Base-by-base conservation (phyloP, 92 coral and sea anemone species). In the Chrysogorgia sp. region DNA sequence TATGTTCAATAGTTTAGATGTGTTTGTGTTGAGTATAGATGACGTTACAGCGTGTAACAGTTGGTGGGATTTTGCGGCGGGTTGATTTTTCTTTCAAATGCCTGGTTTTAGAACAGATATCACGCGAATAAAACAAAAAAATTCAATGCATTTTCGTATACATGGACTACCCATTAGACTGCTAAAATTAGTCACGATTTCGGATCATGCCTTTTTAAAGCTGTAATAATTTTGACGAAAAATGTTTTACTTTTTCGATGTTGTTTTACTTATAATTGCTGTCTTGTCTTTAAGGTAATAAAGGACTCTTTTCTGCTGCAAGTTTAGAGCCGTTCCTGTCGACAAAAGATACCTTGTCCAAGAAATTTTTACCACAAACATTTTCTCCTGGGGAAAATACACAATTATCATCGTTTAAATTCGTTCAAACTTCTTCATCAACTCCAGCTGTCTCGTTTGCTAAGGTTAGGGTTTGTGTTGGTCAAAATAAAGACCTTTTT, bases 291-390 rank as follows among this genome's bases (percentile, higher is more conserved):
- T 3, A 45, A 69, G 76, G 61, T 45, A 30, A 20, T 8, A 28
- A 48, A 45, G 41, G 24, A 15, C 55, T 69, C 40, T 76, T 82
- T 50, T 71, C 58, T 60, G 84, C 89, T 28, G 85, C 92, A 7
- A 81, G 72, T 35, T 40, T 49, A 12, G 52, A 29, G 15, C 33
- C 80, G 25, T 37, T 35, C 33, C 50, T 68, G 10, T 57, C 58
- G 35, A 13, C 40, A 10, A 41, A 31, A 13, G 58, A 55, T n/a
- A n/a, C 24, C n/a, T 0, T 58, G 6, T 40, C 45, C 17, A 23
- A 40, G 13, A 67, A 21, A 24, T 34, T 34, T 13, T 2, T 21
- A 31, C 33, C 55, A 3, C 52, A 69, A 22, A 25, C 23, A 26
- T 35, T 40, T 26, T 10, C 14, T 47, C 41, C 34, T 40, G 10